Conservation (phyloP, 1,140 invertebrate genomes). For the Vollenhovia emeryi region DNA sequence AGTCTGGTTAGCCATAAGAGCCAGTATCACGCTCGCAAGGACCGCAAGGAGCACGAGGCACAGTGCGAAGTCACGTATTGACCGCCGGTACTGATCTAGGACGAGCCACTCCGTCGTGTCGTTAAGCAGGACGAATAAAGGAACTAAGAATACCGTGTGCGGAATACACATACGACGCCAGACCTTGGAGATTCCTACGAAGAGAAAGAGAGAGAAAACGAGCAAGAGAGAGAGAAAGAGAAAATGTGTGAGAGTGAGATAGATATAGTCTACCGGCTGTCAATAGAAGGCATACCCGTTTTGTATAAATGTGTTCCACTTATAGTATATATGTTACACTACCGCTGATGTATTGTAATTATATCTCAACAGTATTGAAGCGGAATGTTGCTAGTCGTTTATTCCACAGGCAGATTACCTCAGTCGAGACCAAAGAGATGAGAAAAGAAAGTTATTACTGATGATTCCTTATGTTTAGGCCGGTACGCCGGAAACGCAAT, state of each 20-base stretch:
- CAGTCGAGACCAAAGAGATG: conserved; percentile 45
- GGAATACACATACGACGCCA: not conserved
- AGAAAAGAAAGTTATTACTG: not conserved
- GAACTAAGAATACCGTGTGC: not conserved
- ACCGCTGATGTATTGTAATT: conserved; percentile 24
- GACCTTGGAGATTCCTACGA: not conserved
- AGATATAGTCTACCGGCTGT: not conserved
- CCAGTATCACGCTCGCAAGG: conserved; percentile 84
- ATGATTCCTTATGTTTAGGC: not conserved
- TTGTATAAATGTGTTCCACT: conserved; percentile 8
- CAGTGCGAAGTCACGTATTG: conserved; percentile 74
- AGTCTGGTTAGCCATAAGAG: conserved; percentile 86
- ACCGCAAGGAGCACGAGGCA: conserved; percentile 76
- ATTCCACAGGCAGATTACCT: conserved; percentile 36
- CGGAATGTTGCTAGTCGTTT: conserved; percentile 41
- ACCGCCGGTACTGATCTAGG: conserved; percentile 18
- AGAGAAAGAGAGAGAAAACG: not conserved
- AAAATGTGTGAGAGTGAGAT: not conserved
- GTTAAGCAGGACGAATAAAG: not conserved
- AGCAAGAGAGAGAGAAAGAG: not conserved
- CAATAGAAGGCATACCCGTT: not conserved
- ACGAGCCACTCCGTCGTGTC: conserved; percentile 1
- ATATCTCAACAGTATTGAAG: conserved; percentile 45
- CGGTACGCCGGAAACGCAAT: not conserved
- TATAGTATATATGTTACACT: not conserved